Base-by-base conservation (phyloP, 2,888 invertebrate genomes). In the Oxytorus armatus region DNA sequence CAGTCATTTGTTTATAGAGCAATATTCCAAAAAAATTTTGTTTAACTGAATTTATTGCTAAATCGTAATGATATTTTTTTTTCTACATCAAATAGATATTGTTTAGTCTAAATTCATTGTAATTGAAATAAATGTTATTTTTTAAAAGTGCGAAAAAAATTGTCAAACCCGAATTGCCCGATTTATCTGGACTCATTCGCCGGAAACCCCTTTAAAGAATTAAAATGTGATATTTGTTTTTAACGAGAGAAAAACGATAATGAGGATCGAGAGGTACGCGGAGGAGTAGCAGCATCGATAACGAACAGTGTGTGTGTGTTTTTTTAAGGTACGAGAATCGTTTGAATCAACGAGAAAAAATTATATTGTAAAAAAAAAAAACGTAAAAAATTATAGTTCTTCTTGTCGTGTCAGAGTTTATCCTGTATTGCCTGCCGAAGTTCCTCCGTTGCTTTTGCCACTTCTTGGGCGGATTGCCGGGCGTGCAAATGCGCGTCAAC, bases 401-500 rank as follows among this genome's bases (percentile, higher is more conserved):
- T n/a, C 10, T 39, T 42, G 33, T 51, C n/a, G 42, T 33, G 92
- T 95, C 95, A 96, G 92, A 96, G 94, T 92, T 96, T 96, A 85
- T 96, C 96, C 89, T 96, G 96, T 57, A 96, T 92, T 63, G 95
- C 94, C 88, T 96, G 93, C 83, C 96, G 93, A n/a, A 96, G 93
- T 86, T 96, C 96, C 89, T 96, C 96, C 7, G 96, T 95, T 14
- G 95, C 96, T 92, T 95, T 96, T 79, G 93, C 93, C 85, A 95
- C 93, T 88, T 93, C 93, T 90, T 91, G 88, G 81, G 86, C 73
- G 81, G 86, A 75, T 87, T 91, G 86, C 85, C 91, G 87, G 88
- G 93, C 93, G 87, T 90, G 92, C 36, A 80, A 25, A 75, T 84
- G 82, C 84, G 93, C 92, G 82, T 93, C 94, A 69, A 92, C 92